Conservation (phyloP, 2,797 vertebrate genomes). For the Aulostomus chinensis region DNA sequence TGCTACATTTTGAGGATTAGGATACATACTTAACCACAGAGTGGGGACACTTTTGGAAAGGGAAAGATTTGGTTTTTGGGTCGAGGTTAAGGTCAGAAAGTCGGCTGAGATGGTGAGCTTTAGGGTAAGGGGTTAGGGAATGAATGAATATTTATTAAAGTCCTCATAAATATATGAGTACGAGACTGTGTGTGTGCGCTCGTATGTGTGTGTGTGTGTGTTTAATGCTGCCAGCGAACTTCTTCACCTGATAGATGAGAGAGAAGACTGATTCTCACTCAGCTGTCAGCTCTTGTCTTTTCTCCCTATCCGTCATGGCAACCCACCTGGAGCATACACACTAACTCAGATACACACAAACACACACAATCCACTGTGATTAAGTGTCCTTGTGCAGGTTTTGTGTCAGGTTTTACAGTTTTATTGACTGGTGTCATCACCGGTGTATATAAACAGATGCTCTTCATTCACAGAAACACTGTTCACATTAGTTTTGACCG, state of each 20-base stretch:
- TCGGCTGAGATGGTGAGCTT: no score
- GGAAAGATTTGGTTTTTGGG: no score
- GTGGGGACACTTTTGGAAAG: no score
- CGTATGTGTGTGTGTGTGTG: slow-evolving; percentile 14
- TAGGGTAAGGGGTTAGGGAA: no score
- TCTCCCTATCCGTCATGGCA: slow-evolving; percentile 50
- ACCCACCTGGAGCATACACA: slow-evolving; percentile 38
- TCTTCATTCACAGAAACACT: no score
- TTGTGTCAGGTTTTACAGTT: slow-evolving; percentile 2
- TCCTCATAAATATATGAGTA: no score
- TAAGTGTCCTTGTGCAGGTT: no score
- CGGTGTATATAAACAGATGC: no score
- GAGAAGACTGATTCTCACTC: slow-evolving; percentile 46
- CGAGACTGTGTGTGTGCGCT: slow-evolving; percentile 6
- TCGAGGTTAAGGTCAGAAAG: no score
- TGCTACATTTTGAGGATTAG: background rate
- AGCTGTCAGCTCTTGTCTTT: slow-evolving; percentile 49
- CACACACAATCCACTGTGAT: slow-evolving; percentile 5
- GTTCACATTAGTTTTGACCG: no score
- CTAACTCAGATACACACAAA: slow-evolving; percentile 13
- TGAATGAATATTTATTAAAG: no score
- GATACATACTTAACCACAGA: no score
- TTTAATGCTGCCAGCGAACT: slow-evolving; percentile 20
- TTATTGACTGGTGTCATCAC: slow-evolving; percentile 1
- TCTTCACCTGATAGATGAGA: slow-evolving; percentile 57